Conservation (phyloP, 2,888 invertebrate species). For the Alviniconcha strummeri region DNA sequence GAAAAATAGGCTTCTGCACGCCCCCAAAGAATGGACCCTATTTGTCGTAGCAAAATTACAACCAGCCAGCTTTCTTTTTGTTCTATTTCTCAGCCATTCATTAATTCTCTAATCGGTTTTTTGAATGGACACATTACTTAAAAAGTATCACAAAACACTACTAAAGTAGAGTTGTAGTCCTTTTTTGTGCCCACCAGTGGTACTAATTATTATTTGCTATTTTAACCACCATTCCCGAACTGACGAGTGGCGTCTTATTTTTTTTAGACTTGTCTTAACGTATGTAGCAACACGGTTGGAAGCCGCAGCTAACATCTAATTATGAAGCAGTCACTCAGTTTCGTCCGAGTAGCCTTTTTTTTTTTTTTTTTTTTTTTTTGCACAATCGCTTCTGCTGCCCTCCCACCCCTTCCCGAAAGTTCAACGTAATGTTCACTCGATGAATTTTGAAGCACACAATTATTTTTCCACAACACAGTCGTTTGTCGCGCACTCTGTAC, state of each 20-base stretch:
- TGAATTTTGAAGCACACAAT: no score
- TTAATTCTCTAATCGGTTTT: background rate
- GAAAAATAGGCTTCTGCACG: no score
- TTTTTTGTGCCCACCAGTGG: background rate
- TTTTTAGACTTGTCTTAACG: no score
- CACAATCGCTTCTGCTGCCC: no score
- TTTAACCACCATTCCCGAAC: background rate
- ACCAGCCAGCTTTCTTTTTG: background rate
- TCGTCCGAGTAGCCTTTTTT: no score
- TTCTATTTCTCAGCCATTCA: background rate
- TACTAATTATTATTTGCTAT: background rate
- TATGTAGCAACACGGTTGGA: no score
- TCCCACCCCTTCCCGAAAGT: no score
- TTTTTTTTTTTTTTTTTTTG: no score
- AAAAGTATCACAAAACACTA: background rate
- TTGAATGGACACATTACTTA: conserved; percentile 1
- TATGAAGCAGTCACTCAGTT: no score
- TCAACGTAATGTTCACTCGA: no score
- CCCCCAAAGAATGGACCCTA: conserved; percentile 22
- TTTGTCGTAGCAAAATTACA: conserved; percentile 21
- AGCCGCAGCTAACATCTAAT: background rate
- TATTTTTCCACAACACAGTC: no score
- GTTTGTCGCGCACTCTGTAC: no score
- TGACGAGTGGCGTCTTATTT: background rate
- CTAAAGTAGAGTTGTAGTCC: conserved; percentile 5